Base-by-base conservation (phyloP, 2,888 invertebrate species). In the Atethmia centrago region DNA sequence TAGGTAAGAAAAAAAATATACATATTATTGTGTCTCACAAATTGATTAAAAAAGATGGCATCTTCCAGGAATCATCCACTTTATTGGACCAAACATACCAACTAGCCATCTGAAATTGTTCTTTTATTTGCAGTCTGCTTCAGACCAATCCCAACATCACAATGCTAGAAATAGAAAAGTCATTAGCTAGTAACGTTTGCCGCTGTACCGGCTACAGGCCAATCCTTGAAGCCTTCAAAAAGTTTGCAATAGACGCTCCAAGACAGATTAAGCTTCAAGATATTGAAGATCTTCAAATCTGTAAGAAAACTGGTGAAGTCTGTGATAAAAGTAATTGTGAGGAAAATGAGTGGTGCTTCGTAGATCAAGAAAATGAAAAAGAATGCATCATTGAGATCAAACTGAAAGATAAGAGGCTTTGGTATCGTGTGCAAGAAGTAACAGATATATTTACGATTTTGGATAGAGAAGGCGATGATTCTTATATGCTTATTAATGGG, bases 131-230 rank as follows among this genome's bases (percentile, higher is more conserved):
- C 64, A 86, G 85, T 14, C 71, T 86, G 12, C 73, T 87, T 5
- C 74, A 85, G 68, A 69, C 71, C 0, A 84, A 84, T 51, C 77
- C 84, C 14, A 70, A 88, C 21, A 74, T 90, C 8, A 90, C 88
- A 7, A 87, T 88, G 84, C 65, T 83, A 28, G 97, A 98, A 87
- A 96, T 98, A 51, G 98, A 98, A 89, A 97, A 98, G 82, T 97
- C 97, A 0, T 97, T 98, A 81, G 98, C 97, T 16, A 97, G 98
- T 75, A 98, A 98, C 83, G 97, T 98, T 16, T 98, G 98, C 80
- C 97, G 98, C 47, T 98, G 98, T 88, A 98, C 98, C 0, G 98
- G 98, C 0, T 98, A 98, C 86, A 95, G 98, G 5, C 97, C 98
- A 0, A 98, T 98, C 66, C 90, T 98, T 64, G 98, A 98, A 83